Conservation (phyloP, 2,888 invertebrate species). For the Chesias legatella region DNA sequence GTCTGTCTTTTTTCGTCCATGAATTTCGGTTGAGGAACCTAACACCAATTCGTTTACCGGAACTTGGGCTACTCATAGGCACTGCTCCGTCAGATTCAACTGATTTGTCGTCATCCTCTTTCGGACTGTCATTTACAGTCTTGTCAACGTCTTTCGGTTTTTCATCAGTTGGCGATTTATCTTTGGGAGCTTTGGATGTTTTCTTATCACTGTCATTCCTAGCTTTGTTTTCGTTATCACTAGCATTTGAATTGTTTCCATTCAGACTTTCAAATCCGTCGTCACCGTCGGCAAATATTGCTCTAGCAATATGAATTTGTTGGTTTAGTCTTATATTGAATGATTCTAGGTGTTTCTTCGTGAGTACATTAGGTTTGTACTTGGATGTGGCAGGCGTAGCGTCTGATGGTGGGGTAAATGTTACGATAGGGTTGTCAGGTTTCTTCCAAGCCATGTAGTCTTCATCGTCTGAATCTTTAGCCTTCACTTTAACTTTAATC, state of each 20-base stretch:
- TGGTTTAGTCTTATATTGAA: conserved; percentile 61
- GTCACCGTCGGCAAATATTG: conserved; percentile 80
- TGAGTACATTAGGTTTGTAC: conserved; percentile 60
- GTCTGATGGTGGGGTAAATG: conserved; percentile 69
- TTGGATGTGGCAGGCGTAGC: conserved; percentile 49
- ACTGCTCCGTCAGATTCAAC: conserved; percentile 61
- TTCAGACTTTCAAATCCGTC: conserved; percentile 93
- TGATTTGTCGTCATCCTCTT: conserved; percentile 69
- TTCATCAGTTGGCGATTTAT: conserved; percentile 11
- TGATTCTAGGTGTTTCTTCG: conserved; percentile 71
- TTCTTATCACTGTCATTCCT: conserved; percentile 36
- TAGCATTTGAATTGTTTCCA: conserved; percentile 88
- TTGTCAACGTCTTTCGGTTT: conserved; percentile 23
- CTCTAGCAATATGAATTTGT: conserved; percentile 44
- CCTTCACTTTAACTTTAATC: conserved; percentile 60
- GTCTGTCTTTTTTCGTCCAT: conserved; percentile 53
- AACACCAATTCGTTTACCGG: conserved; percentile 58
- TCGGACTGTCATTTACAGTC: conserved; percentile 31
- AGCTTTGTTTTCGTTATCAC: conserved; percentile 61
- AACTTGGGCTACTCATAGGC: conserved; percentile 53
- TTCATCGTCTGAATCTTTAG: conserved; percentile 73
- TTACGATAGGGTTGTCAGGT: conserved; percentile 67
- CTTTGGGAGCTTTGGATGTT: conserved; percentile 36
- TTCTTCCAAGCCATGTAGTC: conserved; percentile 75
- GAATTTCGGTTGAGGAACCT: conserved; percentile 58